A percentile compares a stretch with the other conserved stretches of the same genome.
phyloP scores from a whole-genome alignment of 2,888 invertebrate species.

The Nezara viridula region DNA sequence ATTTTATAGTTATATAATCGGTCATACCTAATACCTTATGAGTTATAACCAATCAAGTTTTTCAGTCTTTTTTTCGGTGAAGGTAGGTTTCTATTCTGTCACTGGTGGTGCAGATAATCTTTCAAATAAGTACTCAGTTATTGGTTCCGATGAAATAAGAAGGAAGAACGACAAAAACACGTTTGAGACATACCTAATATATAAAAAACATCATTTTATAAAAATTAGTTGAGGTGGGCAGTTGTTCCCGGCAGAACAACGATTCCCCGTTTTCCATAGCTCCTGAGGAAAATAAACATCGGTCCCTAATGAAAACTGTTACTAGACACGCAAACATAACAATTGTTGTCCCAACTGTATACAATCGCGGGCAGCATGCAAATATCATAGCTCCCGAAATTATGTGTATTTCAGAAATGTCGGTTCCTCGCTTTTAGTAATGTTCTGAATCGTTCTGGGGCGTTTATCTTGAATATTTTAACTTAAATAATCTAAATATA shows the following conservation, averaged over 20 bases:
- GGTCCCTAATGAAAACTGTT: slow-evolving; percentile 46
- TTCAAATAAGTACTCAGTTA: too few relatives aligned
- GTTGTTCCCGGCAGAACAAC: background rate
- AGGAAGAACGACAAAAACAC: too few relatives aligned
- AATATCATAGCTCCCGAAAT: slow-evolving; percentile 12
- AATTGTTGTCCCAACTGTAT: slow-evolving; percentile 45
- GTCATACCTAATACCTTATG: too few relatives aligned
- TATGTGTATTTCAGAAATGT: slow-evolving; percentile 33
- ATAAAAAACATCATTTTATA: too few relatives aligned
- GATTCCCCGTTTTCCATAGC: background rate
- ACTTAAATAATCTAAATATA: background rate
- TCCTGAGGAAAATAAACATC: slow-evolving; percentile 13
- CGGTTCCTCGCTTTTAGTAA: background rate
- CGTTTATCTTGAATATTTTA: background rate
- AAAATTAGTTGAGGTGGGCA: background rate
- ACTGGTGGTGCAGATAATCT: too few relatives aligned
- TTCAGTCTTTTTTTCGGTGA: too few relatives aligned
- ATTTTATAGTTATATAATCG: too few relatives aligned
- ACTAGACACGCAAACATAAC: slow-evolving; percentile 41
- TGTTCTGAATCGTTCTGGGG: background rate
- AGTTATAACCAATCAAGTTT: too few relatives aligned
- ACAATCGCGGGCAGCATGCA: slow-evolving; percentile 39
- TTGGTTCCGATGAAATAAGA: too few relatives aligned
- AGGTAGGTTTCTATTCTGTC: too few relatives aligned
- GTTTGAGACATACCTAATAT: too few relatives aligned